Evolutionary conservation across 2,888 invertebrate genomes (phyloP).

Genomic region (Artemia sinica): DNA sequence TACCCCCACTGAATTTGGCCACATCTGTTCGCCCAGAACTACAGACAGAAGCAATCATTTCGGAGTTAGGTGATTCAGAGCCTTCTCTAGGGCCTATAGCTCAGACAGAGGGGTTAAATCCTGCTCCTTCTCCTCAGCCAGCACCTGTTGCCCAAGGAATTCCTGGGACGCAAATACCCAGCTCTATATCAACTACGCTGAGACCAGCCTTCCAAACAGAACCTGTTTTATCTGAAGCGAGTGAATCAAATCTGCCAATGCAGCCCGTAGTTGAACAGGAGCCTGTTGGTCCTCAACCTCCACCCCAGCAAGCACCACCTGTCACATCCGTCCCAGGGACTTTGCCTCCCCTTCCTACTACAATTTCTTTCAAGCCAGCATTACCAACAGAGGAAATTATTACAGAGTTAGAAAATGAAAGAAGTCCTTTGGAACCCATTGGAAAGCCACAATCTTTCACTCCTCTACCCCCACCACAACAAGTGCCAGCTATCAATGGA

Average conservation of each 20-base stretch:
- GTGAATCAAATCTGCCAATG: neutral
- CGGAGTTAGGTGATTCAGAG: neutral
- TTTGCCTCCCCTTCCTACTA: neutral
- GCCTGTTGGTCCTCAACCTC: neutral
- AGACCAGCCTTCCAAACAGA: neutral
- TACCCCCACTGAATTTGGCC: neutral
- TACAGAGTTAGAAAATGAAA: neutral
- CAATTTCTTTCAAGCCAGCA: neutral
- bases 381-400: neutral
- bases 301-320: neutral
- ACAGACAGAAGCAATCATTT: neutral
- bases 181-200: neutral
- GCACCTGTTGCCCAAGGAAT: no score
- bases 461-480: constrained; percentile 3
- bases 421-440: neutral
- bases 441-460: neutral
- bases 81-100: no score
- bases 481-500: neutral
- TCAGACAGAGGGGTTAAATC: no score
- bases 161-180: no score
- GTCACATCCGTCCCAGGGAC: neutral
- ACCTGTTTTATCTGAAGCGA: no score
- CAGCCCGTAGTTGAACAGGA: neutral
- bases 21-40: neutral
- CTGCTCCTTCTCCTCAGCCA: no score